Evolutionary conservation across 2,797 vertebrate genomes (phyloP), one percentile per base, ranked within the genome.

Genomic region (Galago senegalensis): DNA sequence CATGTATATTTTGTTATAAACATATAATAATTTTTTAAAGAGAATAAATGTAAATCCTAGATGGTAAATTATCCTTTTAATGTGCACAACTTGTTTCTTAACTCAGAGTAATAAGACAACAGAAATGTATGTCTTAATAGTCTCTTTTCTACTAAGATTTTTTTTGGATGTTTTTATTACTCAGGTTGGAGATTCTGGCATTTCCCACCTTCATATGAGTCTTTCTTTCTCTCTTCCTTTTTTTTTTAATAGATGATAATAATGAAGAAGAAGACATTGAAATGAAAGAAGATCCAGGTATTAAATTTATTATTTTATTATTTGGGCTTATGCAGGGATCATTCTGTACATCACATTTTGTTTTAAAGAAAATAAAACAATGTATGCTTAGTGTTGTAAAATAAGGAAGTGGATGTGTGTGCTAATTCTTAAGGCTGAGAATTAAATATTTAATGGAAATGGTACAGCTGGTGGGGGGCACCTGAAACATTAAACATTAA

Each of bases 281-380:
- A 60, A 96, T 97, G 96, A 98, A 91, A 95, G 97, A 98, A 95
- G 98, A 98, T 56, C 63, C 96, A 98, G 98, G 98, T 98, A 96
- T 96, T 98, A 97, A 96, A 94, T 56, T 94, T 46, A 72, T 89
- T 1, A 76, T 90, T 96, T 97, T 97, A 43, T 90, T 86, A 25
- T 25, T 81, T 77, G 1, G 21, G 29, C 5, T 27, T 60, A 60
- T 60, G 3, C 3, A 46, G 13, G 46, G 29, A 49, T 91, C 37
- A 21, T 77, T 61, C 80, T 90, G 60, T 77, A 77, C 0, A 81
- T 1, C 16, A 72, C 3, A n/a, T 43, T 63, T 61, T 70, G 93
- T 85, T 93, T 53, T 43, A 91, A 88, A 61, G 81, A 91, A 91
- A 94, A 80, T 82, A 75, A 89, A 80, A 72, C 75, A 76, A 94